These are phyloP conservation scores for Umimayanthus chanpuru DNA, from an alignment of 92 coral and sea anemone genomes.

Conservation along the genomic window DNA sequence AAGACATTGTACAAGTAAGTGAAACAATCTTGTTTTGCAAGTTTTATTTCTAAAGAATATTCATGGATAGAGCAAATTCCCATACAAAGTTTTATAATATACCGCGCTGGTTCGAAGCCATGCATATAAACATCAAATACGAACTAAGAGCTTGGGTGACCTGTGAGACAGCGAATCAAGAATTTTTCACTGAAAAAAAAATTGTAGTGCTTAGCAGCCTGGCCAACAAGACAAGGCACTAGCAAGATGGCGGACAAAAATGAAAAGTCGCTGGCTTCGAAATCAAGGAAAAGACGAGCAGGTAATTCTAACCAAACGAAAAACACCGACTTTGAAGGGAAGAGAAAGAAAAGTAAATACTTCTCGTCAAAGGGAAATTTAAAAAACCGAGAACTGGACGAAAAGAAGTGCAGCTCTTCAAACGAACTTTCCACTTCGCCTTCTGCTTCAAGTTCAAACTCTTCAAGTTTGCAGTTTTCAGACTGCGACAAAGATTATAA, in stretches of 20 bases:
- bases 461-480: neutral
- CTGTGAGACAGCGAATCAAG: too few relatives aligned
- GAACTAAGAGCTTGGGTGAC: too few relatives aligned
- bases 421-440: neutral
- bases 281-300: conserved; percentile 12
- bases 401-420: neutral
- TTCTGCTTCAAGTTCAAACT: neutral
- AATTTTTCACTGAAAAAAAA: too few relatives aligned
- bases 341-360: conserved; percentile 20
- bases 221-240: neutral
- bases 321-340: neutral
- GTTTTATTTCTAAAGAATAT: too few relatives aligned
- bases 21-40: too few relatives aligned
- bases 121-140: too few relatives aligned
- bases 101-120: too few relatives aligned
- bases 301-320: neutral
- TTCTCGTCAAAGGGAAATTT: neutral
- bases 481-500: neutral
- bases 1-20: too few relatives aligned
- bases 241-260: conserved; percentile 20
- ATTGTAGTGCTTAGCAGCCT: conserved; percentile 10
- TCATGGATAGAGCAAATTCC: too few relatives aligned
- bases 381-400: conserved; percentile 1
- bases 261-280: neutral
- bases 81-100: too few relatives aligned